Conservation (phyloP, 2,888 invertebrate genomes). For the Lypha dubia region DNA sequence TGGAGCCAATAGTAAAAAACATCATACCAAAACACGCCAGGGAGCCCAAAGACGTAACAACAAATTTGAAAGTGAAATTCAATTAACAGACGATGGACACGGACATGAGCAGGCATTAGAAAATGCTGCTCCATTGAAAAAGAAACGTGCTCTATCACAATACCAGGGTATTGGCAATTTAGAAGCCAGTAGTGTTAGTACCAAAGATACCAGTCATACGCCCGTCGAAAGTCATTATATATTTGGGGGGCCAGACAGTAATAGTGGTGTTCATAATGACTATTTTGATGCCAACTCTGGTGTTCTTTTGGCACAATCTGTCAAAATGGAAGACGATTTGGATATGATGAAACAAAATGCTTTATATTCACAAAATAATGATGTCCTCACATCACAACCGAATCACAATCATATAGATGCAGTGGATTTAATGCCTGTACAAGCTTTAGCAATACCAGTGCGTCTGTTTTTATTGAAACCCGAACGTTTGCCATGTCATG, state of each 20-base stretch:
- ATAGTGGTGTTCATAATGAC: constrained; percentile 63
- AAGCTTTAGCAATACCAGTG: constrained; percentile 75
- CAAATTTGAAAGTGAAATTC: constrained; percentile 75
- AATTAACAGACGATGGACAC: constrained; percentile 74
- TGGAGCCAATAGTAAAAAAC: constrained; percentile 74
- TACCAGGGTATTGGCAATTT: constrained; percentile 54
- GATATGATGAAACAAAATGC: constrained; percentile 76
- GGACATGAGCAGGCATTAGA: constrained; percentile 74
- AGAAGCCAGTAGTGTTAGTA: constrained; percentile 39
- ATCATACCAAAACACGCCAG: constrained; percentile 73
- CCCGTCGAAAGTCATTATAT: constrained; percentile 70
- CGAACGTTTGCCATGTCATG: constrained; percentile 86
- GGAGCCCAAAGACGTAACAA: constrained; percentile 70
- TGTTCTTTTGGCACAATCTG: constrained; percentile 68
- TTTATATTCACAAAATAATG: constrained; percentile 72
- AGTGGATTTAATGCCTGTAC: constrained; percentile 69
- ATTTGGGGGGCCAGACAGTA: constrained; percentile 67
- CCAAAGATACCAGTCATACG: constrained; percentile 49
- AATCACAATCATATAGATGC: constrained; percentile 69
- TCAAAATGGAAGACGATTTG: constrained; percentile 79
- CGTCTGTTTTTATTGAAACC: constrained; percentile 85
- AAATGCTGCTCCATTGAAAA: constrained; percentile 69
- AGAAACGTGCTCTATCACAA: constrained; percentile 65
- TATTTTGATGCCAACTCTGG: constrained; percentile 66
- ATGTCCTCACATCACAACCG: constrained; percentile 61